Conservation (phyloP, 2,797 vertebrate species). For the Bovichtus variegatus region DNA sequence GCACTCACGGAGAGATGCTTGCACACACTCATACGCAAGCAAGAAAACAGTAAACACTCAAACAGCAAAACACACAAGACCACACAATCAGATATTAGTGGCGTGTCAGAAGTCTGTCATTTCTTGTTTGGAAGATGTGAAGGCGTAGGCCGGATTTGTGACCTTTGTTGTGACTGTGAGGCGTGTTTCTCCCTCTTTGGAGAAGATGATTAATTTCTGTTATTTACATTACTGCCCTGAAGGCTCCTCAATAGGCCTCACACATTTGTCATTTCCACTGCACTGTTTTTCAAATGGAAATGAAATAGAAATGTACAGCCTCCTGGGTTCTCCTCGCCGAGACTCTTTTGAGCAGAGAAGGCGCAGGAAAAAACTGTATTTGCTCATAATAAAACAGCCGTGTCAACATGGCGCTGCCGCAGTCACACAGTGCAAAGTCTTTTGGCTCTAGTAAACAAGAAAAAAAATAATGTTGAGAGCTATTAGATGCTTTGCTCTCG, state of each 20-base stretch:
- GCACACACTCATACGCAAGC: constrained; percentile 9
- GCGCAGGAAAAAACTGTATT: constrained; percentile 53
- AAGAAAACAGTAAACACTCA: constrained; percentile 23
- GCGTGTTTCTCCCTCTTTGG: constrained; percentile 72
- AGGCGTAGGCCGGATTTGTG: constrained; percentile 65
- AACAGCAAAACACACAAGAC: constrained; percentile 37
- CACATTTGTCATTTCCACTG: constrained; percentile 82
- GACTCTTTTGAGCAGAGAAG: constrained; percentile 64
- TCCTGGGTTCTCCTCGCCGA: constrained; percentile 69
- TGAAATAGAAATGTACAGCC: constrained; percentile 77
- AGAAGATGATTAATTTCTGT: constrained; percentile 83
- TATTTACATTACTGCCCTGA: constrained; percentile 83
- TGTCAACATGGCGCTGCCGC: constrained; percentile 70
- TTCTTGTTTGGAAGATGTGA: constrained; percentile 76
- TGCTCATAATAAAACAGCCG: constrained; percentile 75
- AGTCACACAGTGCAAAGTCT: constrained; percentile 59
- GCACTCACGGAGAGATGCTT: constrained; percentile 7
- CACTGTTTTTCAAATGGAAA: constrained; percentile 82
- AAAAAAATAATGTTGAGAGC: constrained; percentile 54
- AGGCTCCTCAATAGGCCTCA: constrained; percentile 73
- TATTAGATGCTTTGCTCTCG: constrained; percentile 42
- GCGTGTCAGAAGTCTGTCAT: constrained; percentile 76
- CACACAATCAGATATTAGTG: constrained; percentile 63
- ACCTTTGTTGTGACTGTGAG: constrained; percentile 81
- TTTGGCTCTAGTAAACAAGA: constrained; percentile 74